Conservation (phyloP, 2,888 invertebrate species). For the Bellardia pandia region DNA sequence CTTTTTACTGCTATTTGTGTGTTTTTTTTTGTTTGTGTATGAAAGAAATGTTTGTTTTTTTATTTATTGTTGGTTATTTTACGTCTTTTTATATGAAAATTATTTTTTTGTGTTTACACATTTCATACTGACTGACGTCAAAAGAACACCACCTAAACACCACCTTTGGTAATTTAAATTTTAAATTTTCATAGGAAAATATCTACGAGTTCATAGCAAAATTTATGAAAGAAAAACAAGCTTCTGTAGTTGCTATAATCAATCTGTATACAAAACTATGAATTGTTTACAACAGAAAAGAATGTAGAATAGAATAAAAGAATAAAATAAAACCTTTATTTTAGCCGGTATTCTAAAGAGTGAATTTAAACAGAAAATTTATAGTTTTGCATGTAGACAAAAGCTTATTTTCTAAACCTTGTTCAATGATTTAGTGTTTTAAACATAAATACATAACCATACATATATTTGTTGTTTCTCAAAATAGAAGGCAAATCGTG, state of each 20-base stretch:
- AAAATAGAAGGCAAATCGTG: too few species aligned
- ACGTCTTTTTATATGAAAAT: constrained; percentile 15
- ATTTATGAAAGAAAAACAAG: background rate
- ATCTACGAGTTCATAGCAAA: background rate
- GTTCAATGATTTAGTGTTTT: too few species aligned
- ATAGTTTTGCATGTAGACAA: too few species aligned
- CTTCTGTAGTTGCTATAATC: background rate
- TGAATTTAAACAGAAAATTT: too few species aligned
- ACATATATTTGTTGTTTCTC: too few species aligned
- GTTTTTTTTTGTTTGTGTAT: constrained; percentile 32
- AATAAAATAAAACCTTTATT: too few species aligned
- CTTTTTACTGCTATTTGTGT: background rate
- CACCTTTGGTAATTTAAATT: constrained; percentile 65
- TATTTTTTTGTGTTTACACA: constrained; percentile 40
- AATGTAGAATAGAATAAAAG: too few species aligned
- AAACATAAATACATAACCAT: too few species aligned
- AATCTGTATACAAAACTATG: constrained; percentile 16
- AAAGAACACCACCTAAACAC: constrained; percentile 49
- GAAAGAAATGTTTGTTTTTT: constrained; percentile 65
- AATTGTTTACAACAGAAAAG: background rate
- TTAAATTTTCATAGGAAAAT: constrained; percentile 48
- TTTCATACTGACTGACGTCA: constrained; percentile 69
- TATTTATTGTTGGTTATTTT: constrained; percentile 19
- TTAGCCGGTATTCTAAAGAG: too few species aligned
- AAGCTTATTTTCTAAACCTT: too few species aligned